Evolutionary conservation across 2,113 vertebrate species (phyloP).

Genomic region (Strigops habroptila): DNA sequence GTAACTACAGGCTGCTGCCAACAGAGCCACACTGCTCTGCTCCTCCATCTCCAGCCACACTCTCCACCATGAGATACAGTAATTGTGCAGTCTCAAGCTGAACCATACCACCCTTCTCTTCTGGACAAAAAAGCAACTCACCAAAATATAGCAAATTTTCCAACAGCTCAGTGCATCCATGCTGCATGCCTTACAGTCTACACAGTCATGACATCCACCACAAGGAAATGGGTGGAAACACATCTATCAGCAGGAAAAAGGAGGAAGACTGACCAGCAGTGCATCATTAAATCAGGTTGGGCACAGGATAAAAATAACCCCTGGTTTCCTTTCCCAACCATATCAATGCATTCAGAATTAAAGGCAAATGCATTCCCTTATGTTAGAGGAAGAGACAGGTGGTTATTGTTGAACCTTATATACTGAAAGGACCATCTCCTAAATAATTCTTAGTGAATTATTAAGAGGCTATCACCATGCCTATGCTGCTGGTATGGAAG

Average conservation of each 20-base stretch:
- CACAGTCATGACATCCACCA: neutral
- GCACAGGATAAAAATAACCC: neutral
- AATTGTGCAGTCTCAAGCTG: neutral
- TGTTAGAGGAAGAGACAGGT: neutral
- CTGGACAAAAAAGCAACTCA: neutral
- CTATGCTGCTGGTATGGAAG: neutral
- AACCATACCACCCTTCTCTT: neutral
- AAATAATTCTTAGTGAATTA: too few species aligned
- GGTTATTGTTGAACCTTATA: neutral
- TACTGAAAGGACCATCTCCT: neutral
- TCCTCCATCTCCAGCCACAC: neutral
- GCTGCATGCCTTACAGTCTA: neutral
- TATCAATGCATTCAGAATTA: neutral
- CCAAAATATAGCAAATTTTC: neutral
- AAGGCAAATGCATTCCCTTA: neutral
- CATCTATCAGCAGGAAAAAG: neutral
- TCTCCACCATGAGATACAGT: fast-evolving
- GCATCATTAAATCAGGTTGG: neutral
- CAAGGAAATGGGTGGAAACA: neutral
- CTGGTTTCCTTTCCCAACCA: neutral
- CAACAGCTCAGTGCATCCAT: neutral
- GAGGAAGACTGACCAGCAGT: fast-evolving
- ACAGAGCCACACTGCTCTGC: fast-evolving
- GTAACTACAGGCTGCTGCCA: neutral
- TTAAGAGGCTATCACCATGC: neutral